Base-by-base conservation (phyloP, 37 sponge, comb jelly and placozoan genomes). In the Oopsacas minuta region DNA sequence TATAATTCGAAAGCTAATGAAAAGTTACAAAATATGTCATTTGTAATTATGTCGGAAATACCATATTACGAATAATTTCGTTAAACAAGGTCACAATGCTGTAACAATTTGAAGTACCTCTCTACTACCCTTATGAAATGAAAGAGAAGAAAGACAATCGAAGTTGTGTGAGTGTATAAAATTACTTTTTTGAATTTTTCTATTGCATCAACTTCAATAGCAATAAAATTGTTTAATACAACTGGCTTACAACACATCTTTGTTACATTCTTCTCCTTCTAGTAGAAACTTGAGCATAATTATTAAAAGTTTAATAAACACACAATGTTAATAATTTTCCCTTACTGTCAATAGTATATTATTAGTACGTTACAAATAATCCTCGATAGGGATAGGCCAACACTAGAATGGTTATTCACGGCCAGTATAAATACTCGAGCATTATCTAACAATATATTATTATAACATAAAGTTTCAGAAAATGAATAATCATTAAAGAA, bases 251-350 rank as follows among this genome's bases (percentile, higher is more conserved):
- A 42, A 42, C 8, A 42, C 15, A 42, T 42, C 8, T 15, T 8
- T 42, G 15, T 42, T 17, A n/a, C 20, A 61, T 61, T 61, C 20
- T 61, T 61, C 75, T 61, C 75, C 75, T n/a, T n/a, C 22, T 61
- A 61, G 5, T 61, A 32, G 22, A 61, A n/a, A 61, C 75, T 61
- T 3, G 30, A 61, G n/a, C n/a, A n/a, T 3, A 25, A 25, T 32
- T 61, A 32, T 20, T 10, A 61, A 61, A 32, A 61, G 30, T 61
- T 61, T 61, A 61, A 61, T 61, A 61, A 61, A 61, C 75, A 61
- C 75, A 61, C 75, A 61, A 42, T 61, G 75, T 61, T n/a, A 61
- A 61, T 46, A 12, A 46, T 22, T 46, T 46, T 12, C 75, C 75
- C 75, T 61, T 61, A 42, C 49, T 42, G 49, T 42, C 49, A 42